Base-by-base conservation (phyloP, 2,888 invertebrate species). In the Itoplectis maculator region DNA sequence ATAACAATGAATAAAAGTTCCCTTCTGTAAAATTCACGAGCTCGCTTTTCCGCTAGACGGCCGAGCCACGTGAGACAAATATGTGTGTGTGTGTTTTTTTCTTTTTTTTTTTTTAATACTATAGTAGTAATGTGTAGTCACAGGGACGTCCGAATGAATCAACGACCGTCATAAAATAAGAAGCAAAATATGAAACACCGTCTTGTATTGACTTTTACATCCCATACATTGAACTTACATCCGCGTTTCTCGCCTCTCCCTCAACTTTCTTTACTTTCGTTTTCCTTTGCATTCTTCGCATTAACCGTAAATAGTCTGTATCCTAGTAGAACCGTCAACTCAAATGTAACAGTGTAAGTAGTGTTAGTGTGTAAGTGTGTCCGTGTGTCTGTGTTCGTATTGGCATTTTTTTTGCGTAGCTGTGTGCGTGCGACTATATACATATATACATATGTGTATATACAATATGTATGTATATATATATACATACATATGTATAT, bases 131-230 rank as follows among this genome's bases (percentile, higher is more conserved):
- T 79, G 81, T 83, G 76, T 74, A 74, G 81, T 79, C 83, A 82
- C 80, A 85, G 83, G 88, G 88, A 91, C 90, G 88, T 91, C 91
- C 91, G 92, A 91, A 91, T 91, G 91, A 87, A 92, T 91, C 87
- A 90, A 92, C 91, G 89, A 88, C 87, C 87, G 86, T 86, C 88
- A 88, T 88, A 47, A 73, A 79, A 75, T 61, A 45, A 79, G 87
- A 84, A 88, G 87, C 88, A 87, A 87, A 89, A 87, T 88, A 87
- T 90, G 77, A 87, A 83, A 86, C 86, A 87, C 83, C 85, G 86
- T 82, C 87, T 85, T 85, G 82, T 89, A 89, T 89, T 89, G 89
- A 89, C 89, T 89, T 87, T 88, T 63, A 81, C 81, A 83, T 83
- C 56, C 51, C 81, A 82, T 80, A 81, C 74, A 77, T 80, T 69